Base-by-base conservation (phyloP, 1,140 invertebrate genomes). In the Ruditapes philippinarum region DNA sequence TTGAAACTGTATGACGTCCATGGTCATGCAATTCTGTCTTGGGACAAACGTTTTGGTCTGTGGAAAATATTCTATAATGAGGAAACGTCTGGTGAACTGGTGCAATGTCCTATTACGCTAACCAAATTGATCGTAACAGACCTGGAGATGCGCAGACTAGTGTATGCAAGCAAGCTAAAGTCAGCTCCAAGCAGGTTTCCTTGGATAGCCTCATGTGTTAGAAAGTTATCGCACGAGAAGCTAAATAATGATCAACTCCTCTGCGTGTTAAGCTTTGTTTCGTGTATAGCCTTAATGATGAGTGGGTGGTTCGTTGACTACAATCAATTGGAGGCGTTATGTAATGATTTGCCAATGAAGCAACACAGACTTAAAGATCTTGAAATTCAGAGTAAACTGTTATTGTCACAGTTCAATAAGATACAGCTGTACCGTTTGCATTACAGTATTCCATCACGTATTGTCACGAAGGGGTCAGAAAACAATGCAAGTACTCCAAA, bases 241-340 rank as follows among this genome's bases (percentile, higher is more conserved):
- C 28, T 78, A 19, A 49, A 14, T 49, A 31, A 49, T 14, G 42
- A 49, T 14, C 38, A 78, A 28, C 40, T 49, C 9, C n/a, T 78
- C 14, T 2, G 12, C 17, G 74, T 78, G 14, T 51, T 78, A 19
- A 73, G 31, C 17, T 73, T 73, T 36, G 25, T 73, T 7, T 7
- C 14, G 31, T 73, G 74, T 78, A 31, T 78, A 25, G 74, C 25
- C 4, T 60, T 80, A 14, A 33, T 80, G 19, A 80, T 60, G 57
- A 19, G 36, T 9, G 78, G 51, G 33, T 60, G 57, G 57, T 78
- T 33, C 31, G 25, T 28, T 38, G 33, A 60, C 12, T 80, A 36
- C 78, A 12, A 45, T 14, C 5, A 9, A 14, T 31, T 45, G 38
- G 14, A 5, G 9, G 14, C 5, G 9, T 31, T 78, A 19, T n/a